These are phyloP conservation scores for Caenorhabditis briggsae DNA, from an alignment of 1,140 invertebrate species.

Conservation along the genomic window DNA sequence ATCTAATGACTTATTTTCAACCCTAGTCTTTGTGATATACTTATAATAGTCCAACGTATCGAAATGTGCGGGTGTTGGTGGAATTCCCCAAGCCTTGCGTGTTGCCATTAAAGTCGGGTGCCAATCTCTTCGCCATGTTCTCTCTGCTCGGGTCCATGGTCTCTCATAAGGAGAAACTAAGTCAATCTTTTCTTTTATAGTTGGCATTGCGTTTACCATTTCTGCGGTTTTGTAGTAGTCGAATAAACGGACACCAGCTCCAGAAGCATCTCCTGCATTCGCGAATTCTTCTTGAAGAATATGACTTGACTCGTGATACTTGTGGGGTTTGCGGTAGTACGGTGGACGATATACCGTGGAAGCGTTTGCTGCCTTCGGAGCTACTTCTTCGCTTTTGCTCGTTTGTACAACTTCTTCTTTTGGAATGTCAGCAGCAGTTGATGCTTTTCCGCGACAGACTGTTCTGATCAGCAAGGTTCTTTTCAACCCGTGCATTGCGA, in stretches of 20 bases:
- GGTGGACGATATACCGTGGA: slow-evolving; percentile 59
- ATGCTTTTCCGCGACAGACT: slow-evolving; percentile 13
- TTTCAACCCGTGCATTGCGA: slow-evolving; percentile 25
- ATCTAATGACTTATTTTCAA: slow-evolving; percentile 67
- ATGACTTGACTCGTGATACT: slow-evolving; percentile 50
- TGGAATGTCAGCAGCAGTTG: slow-evolving; percentile 3
- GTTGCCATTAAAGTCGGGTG: slow-evolving; percentile 68
- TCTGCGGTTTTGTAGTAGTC: slow-evolving; percentile 75
- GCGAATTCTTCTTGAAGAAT: slow-evolving; percentile 67
- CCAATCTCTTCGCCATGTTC: slow-evolving; percentile 75
- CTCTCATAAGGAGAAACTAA: slow-evolving; percentile 77
- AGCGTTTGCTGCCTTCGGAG: not conserved
- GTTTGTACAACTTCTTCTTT: not conserved
- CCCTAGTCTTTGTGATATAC: slow-evolving; percentile 75
- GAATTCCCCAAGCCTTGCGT: slow-evolving; percentile 72
- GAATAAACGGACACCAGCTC: slow-evolving; percentile 67
- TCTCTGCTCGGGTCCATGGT: slow-evolving; percentile 71
- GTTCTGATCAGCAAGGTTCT: slow-evolving; percentile 2
- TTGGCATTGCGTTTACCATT: slow-evolving; percentile 70
- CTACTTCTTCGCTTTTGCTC: not conserved
- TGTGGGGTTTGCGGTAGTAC: slow-evolving; percentile 64
- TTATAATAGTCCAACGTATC: slow-evolving; percentile 76
- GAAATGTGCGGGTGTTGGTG: slow-evolving; percentile 70
- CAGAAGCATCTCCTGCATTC: slow-evolving; percentile 62
- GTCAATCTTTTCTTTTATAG: slow-evolving; percentile 73